Evolutionary conservation across 2,113 vertebrate species (phyloP), one percentile per base, ranked within the genome.

Genomic region (Loxodonta africana): DNA sequence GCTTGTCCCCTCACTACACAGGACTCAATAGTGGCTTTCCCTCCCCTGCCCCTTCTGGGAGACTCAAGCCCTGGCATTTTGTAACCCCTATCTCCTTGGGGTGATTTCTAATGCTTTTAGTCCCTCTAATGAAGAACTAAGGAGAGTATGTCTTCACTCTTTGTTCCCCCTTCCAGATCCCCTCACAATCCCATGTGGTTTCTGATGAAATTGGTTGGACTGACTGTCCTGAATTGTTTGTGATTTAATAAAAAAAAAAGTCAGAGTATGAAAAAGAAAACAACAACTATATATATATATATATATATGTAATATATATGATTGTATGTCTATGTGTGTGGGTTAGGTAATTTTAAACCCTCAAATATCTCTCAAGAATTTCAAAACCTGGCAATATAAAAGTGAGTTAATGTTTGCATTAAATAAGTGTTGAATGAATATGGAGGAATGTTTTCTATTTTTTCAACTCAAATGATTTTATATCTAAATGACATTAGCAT

Each of bases 171-270:
- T 4, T 37, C 69, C 53, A 81, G 80, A 74, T 46, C 33, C 20
- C 65, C 25, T 46, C 76, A 62, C 48, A 57, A 37, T 37, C 37
- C 37, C 37, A 37, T 37, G 37, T 48, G 65, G 2, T 62, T 63
- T 94, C 74, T 94, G 33, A 44, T 81, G 83, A 95, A 81, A 20
- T 63, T 53, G 63, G 8, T 57, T 26, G 25, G 65, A 41, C 83
- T 48, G 21, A 21, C 41, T 20, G 28, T 37, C 65, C 89, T 62
- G 15, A 65, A 37, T 60, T 60, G 25, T 76, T 14, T 28, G 18
- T 78, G 30, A 93, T 91, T 95, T 81, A 63, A 92, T 95, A 67
- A 97, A 88, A 95, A 88, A 3, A 0, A 65, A 97, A 88, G 37
- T 37, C 37, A 37, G 37, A 37, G 37, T 37, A 37, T 37, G 37